Evolutionary conservation across 2,113 vertebrate species (phyloP), one percentile per base, ranked within the genome.

Genomic region (Mormoops blainvillei): DNA sequence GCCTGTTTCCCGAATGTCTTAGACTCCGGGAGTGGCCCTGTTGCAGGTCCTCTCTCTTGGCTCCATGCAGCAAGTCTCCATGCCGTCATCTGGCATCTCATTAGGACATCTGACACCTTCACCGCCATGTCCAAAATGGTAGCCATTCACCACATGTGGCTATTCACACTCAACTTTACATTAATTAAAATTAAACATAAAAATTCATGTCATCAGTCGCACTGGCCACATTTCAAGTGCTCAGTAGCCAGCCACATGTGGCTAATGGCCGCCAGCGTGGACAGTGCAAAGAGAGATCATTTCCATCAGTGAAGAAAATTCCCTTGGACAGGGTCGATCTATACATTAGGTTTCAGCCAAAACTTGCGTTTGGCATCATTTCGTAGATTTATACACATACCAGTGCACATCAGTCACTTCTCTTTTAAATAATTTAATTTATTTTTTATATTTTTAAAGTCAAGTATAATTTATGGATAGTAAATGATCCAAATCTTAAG

Each of bases 381-480:
- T 85, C 33, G 58, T 50, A 86, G 87, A 94, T 96, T 96, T 92
- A 96, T 43, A 78, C 5, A 84, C 20, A 61, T 20, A 33, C 31
- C 61, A 54, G n/a, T 5, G 67, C 33, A 71, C 73, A 87, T 68
- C 52, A 94, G 83, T 93, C 93, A 89, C 58, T 86, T 96, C 33
- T 84, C 89, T 92, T 56, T 45, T 67, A 95, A 92, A 84, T 74
- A 22, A 56, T 56, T 61, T 81, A 61, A 77, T 80, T 97, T 94
- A 48, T 56, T 96, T 92, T 86, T 80, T 92, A 43, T 87, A 89
- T 83, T 88, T 95, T 95, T 61, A 61, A 93, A 78, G 78, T 36
- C 61, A 74, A 8, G 43, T 54, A 58, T 94, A 87, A 89, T 84
- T 91, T 94, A 83, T 87, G 50, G 41, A 2, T 28, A 65, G 54